Evolutionary conservation across 1,140 invertebrate genomes (phyloP), one percentile per base, ranked within the genome.

Genomic region (Pseudomyrmex dendroicus): DNA sequence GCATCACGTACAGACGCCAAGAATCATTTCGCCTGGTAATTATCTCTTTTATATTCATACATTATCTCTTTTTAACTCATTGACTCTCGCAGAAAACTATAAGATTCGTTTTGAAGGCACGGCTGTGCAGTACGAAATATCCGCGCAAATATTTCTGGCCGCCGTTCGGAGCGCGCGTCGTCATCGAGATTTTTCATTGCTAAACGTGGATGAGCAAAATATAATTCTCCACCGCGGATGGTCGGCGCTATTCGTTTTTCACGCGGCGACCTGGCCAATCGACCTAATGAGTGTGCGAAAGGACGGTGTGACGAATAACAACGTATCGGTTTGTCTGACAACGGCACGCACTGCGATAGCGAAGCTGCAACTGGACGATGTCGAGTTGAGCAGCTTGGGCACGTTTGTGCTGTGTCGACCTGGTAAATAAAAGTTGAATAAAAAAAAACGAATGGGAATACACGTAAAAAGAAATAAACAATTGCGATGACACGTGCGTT

Each of bases 331-430:
- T 2, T 89, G 62, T 85, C 80, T 94, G 52, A 83, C 61, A 44
- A 84, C 88, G 70, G 83, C 90, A 67, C 86, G 92, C 90, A 85
- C 86, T 89, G 83, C 85, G 87, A 93, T 94, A 62, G 73, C 17
- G 35, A 92, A 95, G 61, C 76, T 96, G 22, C 92, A 94, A 5
- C 93, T 95, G 12, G 95, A 96, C 82, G 89, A 94, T 12, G 89
- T 95, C 76, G 96, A 97, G 83, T 89, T 96, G 2, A 95, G 95
- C 25, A 92, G 96, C 52, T 84, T 97, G 20, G 96, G 97, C 92
- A 96, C 95, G 2, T 92, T 97, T 13, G 91, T 96, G 20, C 91
- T 97, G 4, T 96, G 96, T 82, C 94, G 96, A 73, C 95, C 94
- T 87, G 96, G 96, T 96, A 90, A 91, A 89, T 57, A 57, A 67